Evolutionary conservation across 1,140 invertebrate species (phyloP).

Genomic region (Centruroides sculpturatus): DNA sequence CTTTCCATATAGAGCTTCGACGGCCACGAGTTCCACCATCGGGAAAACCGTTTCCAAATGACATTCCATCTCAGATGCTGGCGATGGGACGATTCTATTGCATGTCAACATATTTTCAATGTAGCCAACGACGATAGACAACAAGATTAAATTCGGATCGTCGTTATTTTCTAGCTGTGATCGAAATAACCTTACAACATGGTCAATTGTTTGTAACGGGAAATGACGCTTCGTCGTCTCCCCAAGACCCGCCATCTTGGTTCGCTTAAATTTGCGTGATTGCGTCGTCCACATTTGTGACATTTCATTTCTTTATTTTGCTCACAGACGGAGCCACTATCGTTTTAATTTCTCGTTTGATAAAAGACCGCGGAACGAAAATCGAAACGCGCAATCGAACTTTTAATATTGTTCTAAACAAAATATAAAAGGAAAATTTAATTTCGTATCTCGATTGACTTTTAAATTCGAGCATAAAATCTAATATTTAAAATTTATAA

Average conservation of each 20-base stretch:
- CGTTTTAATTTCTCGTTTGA: too few species aligned
- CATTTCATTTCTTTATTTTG: too few species aligned
- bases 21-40: conserved; percentile 47
- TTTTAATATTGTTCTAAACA: too few species aligned
- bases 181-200: conserved; percentile 62
- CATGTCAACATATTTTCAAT: conserved; percentile 85
- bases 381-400: too few species aligned
- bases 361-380: too few species aligned
- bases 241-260: conserved; percentile 15
- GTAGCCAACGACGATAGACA: conserved; percentile 79
- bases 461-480: too few species aligned
- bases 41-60: conserved; percentile 34
- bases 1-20: conserved; percentile 62
- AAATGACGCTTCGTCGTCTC: conserved; percentile 42
- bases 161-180: conserved; percentile 51
- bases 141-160: conserved; percentile 75
- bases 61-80: not conserved
- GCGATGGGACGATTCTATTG: conserved; percentile 28
- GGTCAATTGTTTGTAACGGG: conserved; percentile 56
- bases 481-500: too few species aligned
- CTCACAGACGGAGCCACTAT: too few species aligned
- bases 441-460: too few species aligned
- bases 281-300: not conserved
- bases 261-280: not conserved
- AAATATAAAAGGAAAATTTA: too few species aligned